phyloP scores from a whole-genome alignment of 1,140 invertebrate genomes.

The Eulimnadia texana region DNA sequence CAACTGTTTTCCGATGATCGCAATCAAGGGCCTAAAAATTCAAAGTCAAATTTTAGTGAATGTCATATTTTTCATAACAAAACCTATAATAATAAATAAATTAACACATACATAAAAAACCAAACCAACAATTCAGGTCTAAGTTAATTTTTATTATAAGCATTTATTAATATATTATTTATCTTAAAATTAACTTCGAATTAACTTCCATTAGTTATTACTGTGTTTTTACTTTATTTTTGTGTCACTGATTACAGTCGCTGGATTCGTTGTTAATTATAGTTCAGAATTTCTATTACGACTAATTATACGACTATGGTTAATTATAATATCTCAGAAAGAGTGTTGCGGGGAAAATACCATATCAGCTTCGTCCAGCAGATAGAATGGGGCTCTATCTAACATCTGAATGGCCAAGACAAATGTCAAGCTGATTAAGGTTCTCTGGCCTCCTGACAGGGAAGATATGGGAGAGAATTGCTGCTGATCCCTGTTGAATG shows the following conservation, averaged over 20 bases:
- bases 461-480: neutral
- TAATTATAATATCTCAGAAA: neutral
- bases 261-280: too few species aligned
- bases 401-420: slow-evolving; percentile 4
- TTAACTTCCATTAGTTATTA: too few species aligned
- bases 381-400: slow-evolving; percentile 1
- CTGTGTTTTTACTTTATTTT: too few species aligned
- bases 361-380: slow-evolving; percentile 10
- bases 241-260: too few species aligned
- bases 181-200: too few species aligned
- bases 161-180: too few species aligned
- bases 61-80: neutral
- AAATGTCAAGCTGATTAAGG: neutral
- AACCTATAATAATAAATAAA: neutral
- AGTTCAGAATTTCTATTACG: neutral
- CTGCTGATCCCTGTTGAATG: neutral
- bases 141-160: too few species aligned
- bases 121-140: too few species aligned
- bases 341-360: neutral
- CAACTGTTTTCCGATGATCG: neutral
- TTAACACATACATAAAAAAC: too few species aligned
- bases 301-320: neutral
- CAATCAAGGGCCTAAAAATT: neutral
- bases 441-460: slow-evolving; percentile 2
- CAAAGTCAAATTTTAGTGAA: neutral